Evolutionary conservation across 2,888 invertebrate species (phyloP).

Genomic region (Drosophila seclusa): DNA sequence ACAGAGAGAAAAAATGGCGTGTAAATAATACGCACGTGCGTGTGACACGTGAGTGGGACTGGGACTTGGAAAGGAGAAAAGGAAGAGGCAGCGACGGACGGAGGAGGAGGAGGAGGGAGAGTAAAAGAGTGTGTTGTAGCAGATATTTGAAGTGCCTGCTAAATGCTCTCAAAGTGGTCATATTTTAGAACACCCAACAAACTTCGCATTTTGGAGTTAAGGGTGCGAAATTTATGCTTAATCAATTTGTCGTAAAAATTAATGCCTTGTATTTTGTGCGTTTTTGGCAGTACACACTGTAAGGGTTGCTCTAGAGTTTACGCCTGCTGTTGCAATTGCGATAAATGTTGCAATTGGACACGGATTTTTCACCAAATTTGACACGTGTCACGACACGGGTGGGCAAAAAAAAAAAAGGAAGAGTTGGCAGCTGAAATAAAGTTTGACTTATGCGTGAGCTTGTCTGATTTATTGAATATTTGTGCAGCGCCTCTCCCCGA

Average conservation of each 20-base stretch:
- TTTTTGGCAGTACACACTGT: slow-evolving; percentile 11
- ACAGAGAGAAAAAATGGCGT: slow-evolving; percentile 62
- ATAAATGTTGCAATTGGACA: slow-evolving; percentile 66
- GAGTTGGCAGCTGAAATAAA: slow-evolving; percentile 7
- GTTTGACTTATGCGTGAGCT: slow-evolving; percentile 52
- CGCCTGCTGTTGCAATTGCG: slow-evolving; percentile 35
- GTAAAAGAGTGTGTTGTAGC: slow-evolving; percentile 21
- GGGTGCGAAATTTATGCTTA: slow-evolving; percentile 80
- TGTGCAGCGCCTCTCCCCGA: slow-evolving; percentile 20
- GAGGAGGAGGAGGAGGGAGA: neutral
- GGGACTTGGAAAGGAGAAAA: slow-evolving; percentile 21
- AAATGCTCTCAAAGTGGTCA: slow-evolving; percentile 76
- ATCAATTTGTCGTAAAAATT: slow-evolving; percentile 84
- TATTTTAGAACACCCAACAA: slow-evolving; percentile 39
- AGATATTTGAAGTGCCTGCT: slow-evolving; percentile 79
- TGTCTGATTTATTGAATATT: slow-evolving; percentile 63
- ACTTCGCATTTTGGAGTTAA: slow-evolving; percentile 20
- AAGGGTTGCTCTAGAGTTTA: slow-evolving; percentile 41
- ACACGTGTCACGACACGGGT: slow-evolving; percentile 64
- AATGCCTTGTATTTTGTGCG: slow-evolving; percentile 69
- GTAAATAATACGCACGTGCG: slow-evolving; percentile 82
- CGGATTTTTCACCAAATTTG: slow-evolving; percentile 46
- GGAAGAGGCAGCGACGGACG: neutral
- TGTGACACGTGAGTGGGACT: slow-evolving; percentile 77
- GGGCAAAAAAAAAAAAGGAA: slow-evolving; percentile 12